These are phyloP conservation scores for Rhegmatorhina hoffmannsi DNA, from an alignment of 2,113 vertebrate genomes.

Conservation along the genomic window DNA sequence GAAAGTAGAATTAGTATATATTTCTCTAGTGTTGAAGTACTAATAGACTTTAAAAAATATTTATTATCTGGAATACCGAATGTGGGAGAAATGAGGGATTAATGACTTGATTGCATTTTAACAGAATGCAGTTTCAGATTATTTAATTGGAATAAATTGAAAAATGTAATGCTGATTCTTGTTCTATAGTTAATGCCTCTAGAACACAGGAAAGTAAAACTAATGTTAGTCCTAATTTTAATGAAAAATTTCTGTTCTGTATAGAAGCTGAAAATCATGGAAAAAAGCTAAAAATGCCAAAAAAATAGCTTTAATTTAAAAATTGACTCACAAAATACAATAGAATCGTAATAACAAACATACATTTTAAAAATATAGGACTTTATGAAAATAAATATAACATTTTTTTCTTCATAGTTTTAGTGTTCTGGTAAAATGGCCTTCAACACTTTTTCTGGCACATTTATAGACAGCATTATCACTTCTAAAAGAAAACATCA, in stretches of 20 bases:
- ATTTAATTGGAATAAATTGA: neutral
- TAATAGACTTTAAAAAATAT: neutral
- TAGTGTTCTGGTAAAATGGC: neutral
- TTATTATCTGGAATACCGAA: neutral
- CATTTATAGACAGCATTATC: constrained; percentile 29
- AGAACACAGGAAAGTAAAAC: neutral
- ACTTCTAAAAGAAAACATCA: constrained; percentile 45
- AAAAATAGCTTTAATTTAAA: neutral
- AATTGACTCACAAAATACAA: neutral
- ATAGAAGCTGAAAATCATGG: neutral
- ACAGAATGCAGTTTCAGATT: neutral
- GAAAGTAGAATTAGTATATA: constrained; percentile 18
- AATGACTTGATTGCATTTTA: neutral
- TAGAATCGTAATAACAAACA: neutral
- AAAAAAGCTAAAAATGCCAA: neutral
- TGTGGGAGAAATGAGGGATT: neutral
- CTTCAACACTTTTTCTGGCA: neutral
- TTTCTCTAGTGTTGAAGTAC: neutral
- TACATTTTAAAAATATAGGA: neutral
- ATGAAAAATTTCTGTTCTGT: neutral
- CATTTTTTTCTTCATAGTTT: neutral
- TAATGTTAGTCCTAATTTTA: neutral
- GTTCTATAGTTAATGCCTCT: neutral
- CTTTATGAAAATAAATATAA: neutral
- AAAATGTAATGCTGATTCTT: neutral